phyloP scores from a whole-genome alignment of 2,113 vertebrate genomes.

The Chroicocephalus ridibundus region DNA sequence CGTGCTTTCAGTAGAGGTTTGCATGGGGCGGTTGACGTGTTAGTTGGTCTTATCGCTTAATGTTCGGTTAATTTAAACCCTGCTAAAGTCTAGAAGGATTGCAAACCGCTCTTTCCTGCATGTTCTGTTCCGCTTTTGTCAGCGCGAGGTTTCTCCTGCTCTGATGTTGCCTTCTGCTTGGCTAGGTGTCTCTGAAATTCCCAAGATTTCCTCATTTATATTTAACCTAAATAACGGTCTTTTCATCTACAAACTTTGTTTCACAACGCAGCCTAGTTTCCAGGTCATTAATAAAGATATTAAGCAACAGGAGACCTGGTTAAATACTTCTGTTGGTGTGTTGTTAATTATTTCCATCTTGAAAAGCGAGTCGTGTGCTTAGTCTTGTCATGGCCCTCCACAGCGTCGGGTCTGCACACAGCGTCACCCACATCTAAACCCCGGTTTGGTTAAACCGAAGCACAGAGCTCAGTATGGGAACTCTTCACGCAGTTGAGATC shows the following conservation, averaged over 20 bases:
- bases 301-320: not conserved
- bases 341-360: not conserved
- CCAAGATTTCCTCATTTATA: not conserved
- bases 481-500: not conserved
- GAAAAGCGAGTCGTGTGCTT: fast-evolving
- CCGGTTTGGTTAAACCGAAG: not conserved
- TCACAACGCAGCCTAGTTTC: not conserved
- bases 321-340: not conserved
- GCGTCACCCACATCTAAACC: not conserved
- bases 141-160: not conserved
- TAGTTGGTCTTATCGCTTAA: not conserved
- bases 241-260: slow-evolving; percentile 35
- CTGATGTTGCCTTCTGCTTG: not conserved
- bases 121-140: not conserved
- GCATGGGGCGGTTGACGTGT: not conserved
- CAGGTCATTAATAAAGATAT: slow-evolving; percentile 27
- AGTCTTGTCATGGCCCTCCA: not conserved
- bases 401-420: not conserved
- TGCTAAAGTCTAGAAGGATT: not conserved
- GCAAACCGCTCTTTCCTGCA: not conserved
- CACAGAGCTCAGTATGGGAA: not conserved
- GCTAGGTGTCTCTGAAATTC: slow-evolving; percentile 22
- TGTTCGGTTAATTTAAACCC: not conserved
- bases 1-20: not conserved
- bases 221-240: slow-evolving; percentile 34